Conservation (phyloP, 2,797 vertebrate species). For the Psittacula echo region DNA sequence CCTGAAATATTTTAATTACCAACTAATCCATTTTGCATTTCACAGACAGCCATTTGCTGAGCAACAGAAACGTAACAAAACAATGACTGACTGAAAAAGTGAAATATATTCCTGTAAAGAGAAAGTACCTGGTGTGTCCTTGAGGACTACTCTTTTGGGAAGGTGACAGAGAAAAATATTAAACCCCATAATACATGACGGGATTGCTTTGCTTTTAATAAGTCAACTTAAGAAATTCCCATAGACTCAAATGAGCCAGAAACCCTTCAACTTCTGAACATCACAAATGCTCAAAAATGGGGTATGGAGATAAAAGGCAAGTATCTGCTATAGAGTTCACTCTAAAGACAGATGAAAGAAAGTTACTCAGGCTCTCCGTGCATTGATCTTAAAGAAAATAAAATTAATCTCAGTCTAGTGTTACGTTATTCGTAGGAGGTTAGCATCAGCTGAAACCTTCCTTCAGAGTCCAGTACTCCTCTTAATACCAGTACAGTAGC, state of each 20-base stretch:
- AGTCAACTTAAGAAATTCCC: background rate
- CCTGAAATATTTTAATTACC: constrained; percentile 57
- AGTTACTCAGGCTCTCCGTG: background rate
- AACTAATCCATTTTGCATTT: constrained; percentile 50
- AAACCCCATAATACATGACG: background rate
- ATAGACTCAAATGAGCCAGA: background rate
- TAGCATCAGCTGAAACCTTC: background rate
- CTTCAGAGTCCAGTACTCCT: background rate
- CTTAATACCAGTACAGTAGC: too few relatives aligned
- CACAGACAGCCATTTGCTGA: constrained; percentile 3
- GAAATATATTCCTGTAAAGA: constrained; percentile 3
- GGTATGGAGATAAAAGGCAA: background rate
- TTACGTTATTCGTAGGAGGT: background rate
- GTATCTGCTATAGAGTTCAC: background rate
- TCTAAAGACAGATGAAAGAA: background rate
- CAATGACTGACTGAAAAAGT: background rate
- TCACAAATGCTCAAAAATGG: background rate
- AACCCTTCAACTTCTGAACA: background rate
- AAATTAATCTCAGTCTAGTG: background rate
- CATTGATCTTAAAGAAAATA: background rate
- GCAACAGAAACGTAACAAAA: constrained; percentile 14
- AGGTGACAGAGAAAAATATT: background rate
- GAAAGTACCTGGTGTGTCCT: background rate
- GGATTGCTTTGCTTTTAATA: background rate
- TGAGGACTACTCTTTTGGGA: constrained; percentile 2